A percentile compares a stretch with the other conserved stretches of the same genome.
These are phyloP conservation scores for Stomorhina lunata DNA, from an alignment of 2,888 invertebrate genomes.

Conservation along the genomic window DNA sequence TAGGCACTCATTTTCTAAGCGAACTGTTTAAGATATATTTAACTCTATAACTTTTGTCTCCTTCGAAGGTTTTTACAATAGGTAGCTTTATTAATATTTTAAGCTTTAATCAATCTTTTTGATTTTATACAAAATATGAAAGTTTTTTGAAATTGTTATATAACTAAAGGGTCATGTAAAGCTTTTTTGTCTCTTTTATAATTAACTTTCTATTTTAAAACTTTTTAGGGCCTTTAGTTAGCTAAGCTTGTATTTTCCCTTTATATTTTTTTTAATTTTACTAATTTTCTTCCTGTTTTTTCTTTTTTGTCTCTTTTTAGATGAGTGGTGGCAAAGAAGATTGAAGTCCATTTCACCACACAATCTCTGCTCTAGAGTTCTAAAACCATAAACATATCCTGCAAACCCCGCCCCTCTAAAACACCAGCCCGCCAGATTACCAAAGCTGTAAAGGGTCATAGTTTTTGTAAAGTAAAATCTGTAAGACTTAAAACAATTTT, in stretches of 20 bases:
- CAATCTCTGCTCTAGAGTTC: constrained; percentile 39
- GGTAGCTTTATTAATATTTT: too few relatives aligned
- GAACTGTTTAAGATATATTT: too few relatives aligned
- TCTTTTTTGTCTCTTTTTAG: constrained; percentile 67
- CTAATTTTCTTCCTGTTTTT: constrained; percentile 38
- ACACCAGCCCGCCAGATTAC: neutral
- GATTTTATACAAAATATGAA: too few relatives aligned
- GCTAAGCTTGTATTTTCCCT: neutral
- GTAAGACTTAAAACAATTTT: constrained; percentile 44
- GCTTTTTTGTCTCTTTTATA: too few relatives aligned
- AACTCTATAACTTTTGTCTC: too few relatives aligned
- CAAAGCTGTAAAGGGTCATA: constrained; percentile 41
- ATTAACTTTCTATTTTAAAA: too few relatives aligned
- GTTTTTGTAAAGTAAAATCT: neutral
- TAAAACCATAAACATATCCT: constrained; percentile 15
- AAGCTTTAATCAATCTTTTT: too few relatives aligned
- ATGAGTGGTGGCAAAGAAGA: constrained; percentile 76
- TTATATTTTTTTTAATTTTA: neutral
- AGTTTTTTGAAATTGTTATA: too few relatives aligned
- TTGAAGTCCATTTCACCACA: constrained; percentile 64
- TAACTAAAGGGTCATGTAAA: too few relatives aligned
- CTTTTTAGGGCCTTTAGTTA: too few relatives aligned
- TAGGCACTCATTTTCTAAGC: too few relatives aligned
- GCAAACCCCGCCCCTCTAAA: neutral
- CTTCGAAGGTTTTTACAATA: too few relatives aligned